Evolutionary conservation across 1,140 invertebrate species (phyloP), one percentile per base, ranked within the genome.

Genomic region (Lepidurus arcticus): DNA sequence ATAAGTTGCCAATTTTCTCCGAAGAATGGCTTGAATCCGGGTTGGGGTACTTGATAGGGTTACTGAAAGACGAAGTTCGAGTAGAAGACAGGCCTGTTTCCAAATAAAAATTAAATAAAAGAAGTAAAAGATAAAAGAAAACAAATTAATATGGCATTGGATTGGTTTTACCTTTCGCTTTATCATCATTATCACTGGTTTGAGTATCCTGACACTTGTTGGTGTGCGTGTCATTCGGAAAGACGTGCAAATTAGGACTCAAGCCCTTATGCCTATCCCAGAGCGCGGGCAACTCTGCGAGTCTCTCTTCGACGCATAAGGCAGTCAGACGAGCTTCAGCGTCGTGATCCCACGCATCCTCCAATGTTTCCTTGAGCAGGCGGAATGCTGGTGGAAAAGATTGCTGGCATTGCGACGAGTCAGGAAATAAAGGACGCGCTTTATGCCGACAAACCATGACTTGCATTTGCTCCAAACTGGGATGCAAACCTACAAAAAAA

Each of bases 311-410:
- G 9, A 96, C 94, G 85, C 94, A 96, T 8, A 96, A 87, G 2
- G 94, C 92, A 11, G 94, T 96, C 45, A 97, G 86, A 80, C 95
- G 89, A 8, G 95, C 95, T 83, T 97, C 95, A 0, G 94, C 93
- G 85, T 97, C 95, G 79, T 95, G 91, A 85, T 97, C 95, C 94
- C 94, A 97, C 86, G 94, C 97, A 83, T 97, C 94, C 84, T 96
- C 94, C 80, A 96, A 93, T 0, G 94, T 97, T 86, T 96, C 94
- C 78, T 89, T 89, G 45, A 96, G 88, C 24, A 93, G 87, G 79
- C 91, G 89, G 6, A 92, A 87, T 24, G 92, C 90, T 65, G 53
- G 21, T 16, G 53, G 53, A 7, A 65, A 7, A 13, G 53, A 65
- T 1, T 90, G 89, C 83, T 88, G 88, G 73, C 82, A 82, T 78